Base-by-base conservation (phyloP, 1,140 invertebrate species). In the Tribolium castaneum region DNA sequence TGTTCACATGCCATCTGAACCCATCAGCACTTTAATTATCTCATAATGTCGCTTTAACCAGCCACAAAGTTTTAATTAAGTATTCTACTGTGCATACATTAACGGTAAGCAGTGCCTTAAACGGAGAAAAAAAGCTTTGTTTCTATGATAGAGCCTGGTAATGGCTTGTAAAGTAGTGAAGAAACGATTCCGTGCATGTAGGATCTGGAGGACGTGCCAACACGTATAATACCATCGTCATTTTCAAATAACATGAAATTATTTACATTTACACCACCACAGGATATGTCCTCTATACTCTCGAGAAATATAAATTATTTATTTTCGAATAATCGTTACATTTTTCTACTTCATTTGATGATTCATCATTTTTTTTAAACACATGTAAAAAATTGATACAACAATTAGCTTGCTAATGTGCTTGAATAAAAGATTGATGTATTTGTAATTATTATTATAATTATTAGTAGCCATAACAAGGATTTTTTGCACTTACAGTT, bases 231-330 rank as follows among this genome's bases (percentile, higher is more conserved):
- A 22, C 19, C 19, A n/a, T 54, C 30, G 50, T 74, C 39, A 22
- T 74, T 70, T 50, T 54, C 13, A 49, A 25, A 13, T 50, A 25
- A 54, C 50, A 74, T 52, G 71, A 13, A 72, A 72, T 51, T 72
- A 30, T 45, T 52, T 72, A 72, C 70, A 72, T 50, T 50, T 30
- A 51, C 54, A 59, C 54, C 19, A 59, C 19, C 54, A 59, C 54
- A 25, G 54, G 54, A 59, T 59, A 22, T 59, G 54, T 59, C 54
- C 3, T 59, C 30, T 59, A 59, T 25, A 52, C 9, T 19, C 54
- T 30, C 13, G 1, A 52, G 51, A 52, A 14, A 52, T 16, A 52
- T 52, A 52, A 52, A 52, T 52, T 52, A 52, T 52, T 16, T 52
- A 19, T 13, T 14, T 52, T 16, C 10, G 16, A 52, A 4, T 6